Evolutionary conservation across 2,888 invertebrate genomes (phyloP).

Genomic region (Lithodes maja): DNA sequence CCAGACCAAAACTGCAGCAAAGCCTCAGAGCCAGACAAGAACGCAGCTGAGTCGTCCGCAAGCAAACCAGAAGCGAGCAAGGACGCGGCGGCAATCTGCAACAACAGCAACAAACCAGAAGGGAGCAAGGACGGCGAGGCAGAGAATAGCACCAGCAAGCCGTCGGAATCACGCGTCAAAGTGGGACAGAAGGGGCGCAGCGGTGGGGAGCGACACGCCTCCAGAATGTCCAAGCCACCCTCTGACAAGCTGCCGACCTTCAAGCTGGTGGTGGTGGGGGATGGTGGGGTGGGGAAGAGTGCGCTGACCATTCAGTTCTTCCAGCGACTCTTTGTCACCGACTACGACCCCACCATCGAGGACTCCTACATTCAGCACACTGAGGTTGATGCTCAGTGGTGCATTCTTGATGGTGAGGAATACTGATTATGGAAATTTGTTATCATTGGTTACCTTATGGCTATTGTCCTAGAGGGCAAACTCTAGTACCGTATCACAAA

Average conservation of each 20-base stretch:
- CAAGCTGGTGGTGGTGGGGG: conserved; percentile 94
- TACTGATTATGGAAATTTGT: not conserved
- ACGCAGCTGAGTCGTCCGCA: not conserved
- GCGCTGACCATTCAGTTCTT: conserved; percentile 98
- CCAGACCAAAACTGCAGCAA: not conserved
- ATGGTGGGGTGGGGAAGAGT: conserved; percentile 96
- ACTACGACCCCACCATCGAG: conserved; percentile 97
- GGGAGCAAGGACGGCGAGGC: not conserved
- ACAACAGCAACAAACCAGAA: not conserved
- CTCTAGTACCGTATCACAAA: too few species aligned
- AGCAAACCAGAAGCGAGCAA: not conserved
- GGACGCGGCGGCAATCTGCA: not conserved
- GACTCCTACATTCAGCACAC: conserved; percentile 96
- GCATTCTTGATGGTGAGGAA: conserved; percentile 86
- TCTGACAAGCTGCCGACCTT: conserved; percentile 78
- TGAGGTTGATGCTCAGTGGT: conserved; percentile 94
- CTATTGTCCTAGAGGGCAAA: too few species aligned
- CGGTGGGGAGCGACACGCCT: conserved; percentile 24
- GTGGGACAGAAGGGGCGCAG: not conserved
- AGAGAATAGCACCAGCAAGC: conserved; percentile 37
- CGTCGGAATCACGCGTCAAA: not conserved
- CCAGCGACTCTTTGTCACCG: conserved; percentile 94
- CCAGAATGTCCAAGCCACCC: conserved; percentile 74
- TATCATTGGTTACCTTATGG: too few species aligned
- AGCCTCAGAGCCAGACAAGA: not conserved